Evolutionary conservation across 1,140 invertebrate genomes (phyloP), one percentile per base, ranked within the genome.

Genomic region (Tetramorium alpestre): DNA sequence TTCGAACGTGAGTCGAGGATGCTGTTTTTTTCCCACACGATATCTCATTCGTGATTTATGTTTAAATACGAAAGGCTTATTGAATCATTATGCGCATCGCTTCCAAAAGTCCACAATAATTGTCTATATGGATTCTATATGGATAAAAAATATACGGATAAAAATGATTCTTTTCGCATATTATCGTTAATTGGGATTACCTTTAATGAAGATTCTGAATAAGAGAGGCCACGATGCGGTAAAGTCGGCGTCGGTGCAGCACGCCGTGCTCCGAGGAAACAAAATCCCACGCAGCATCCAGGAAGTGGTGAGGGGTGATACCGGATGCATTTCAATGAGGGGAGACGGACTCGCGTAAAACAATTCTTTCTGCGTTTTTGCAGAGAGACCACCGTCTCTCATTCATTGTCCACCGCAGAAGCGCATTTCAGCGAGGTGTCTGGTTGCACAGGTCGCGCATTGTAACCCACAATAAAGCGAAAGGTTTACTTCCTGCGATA

Each of bases 261-360:
- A 28, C 75, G 56, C 25, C 58, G 28, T 80, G 77, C 72, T 75
- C 62, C 80, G 76, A 16, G 65, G 87, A 88, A 90, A 85, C 80
- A 58, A 88, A 92, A 90, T 92, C 91, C 88, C 91, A 92, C 91
- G 90, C 91, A 92, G 90, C 88, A 92, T 92, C 90, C 90, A 92
- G 91, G 91, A 92, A 92, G 91, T 90, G 88, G 90, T 82, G 88
- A 91, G 91, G 67, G 88, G 91, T 90, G 88, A 85, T 65, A 92
- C 91, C 91, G 91, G 91, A 92, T 92, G 91, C 88, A 90, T 90
- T 85, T 92, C 89, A 88, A 92, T 91, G 85, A 91, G 85, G 86
- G 90, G 88, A 86, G 87, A 89, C 85, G 90, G 77, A 62, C 88
- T 87, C 86, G 69, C 85, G 89, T 92, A 92, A 92, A 92, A 92